A percentile compares a stretch with the other conserved stretches of the same genome.
phyloP scores from a whole-genome alignment of 53 echinoderm and acorn worm species.

The Paracentrotus lividus region DNA sequence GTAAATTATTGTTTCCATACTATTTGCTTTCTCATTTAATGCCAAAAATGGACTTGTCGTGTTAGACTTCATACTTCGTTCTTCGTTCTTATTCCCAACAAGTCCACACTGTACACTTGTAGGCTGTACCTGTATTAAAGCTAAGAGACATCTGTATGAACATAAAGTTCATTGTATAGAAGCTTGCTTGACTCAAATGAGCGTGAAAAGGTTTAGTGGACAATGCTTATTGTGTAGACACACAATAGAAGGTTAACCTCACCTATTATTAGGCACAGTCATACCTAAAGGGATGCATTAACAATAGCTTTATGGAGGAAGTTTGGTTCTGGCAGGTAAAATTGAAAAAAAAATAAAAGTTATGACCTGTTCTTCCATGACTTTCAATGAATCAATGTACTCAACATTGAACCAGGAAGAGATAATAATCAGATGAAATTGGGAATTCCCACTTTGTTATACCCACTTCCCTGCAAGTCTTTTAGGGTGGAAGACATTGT shows the following conservation, averaged over 20 bases:
- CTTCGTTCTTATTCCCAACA: too few relatives aligned
- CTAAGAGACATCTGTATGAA: not conserved
- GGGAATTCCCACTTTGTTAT: not conserved
- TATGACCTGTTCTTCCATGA: not conserved
- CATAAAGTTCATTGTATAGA: not conserved
- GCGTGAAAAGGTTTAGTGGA: not conserved
- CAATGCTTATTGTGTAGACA: not conserved
- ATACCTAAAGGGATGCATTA: too few relatives aligned
- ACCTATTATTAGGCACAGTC: too few relatives aligned
- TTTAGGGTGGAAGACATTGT: slow-evolving; percentile 8
- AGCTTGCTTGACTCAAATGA: not conserved
- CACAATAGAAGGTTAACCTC: not conserved
- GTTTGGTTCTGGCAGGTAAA: not conserved
- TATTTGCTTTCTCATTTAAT: too few relatives aligned
- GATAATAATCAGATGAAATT: not conserved
- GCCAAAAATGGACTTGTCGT: too few relatives aligned
- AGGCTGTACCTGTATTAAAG: not conserved
- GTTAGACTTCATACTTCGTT: too few relatives aligned
- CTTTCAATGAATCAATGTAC: not conserved
- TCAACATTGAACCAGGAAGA: not conserved
- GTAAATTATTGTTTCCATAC: too few relatives aligned
- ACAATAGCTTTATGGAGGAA: too few relatives aligned
- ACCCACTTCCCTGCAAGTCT: not conserved
- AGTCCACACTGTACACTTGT: not conserved
- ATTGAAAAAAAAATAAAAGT: not conserved